These are phyloP conservation scores for Catharus minimus DNA, from an alignment of 2,113 vertebrate species.

Conservation along the genomic window DNA sequence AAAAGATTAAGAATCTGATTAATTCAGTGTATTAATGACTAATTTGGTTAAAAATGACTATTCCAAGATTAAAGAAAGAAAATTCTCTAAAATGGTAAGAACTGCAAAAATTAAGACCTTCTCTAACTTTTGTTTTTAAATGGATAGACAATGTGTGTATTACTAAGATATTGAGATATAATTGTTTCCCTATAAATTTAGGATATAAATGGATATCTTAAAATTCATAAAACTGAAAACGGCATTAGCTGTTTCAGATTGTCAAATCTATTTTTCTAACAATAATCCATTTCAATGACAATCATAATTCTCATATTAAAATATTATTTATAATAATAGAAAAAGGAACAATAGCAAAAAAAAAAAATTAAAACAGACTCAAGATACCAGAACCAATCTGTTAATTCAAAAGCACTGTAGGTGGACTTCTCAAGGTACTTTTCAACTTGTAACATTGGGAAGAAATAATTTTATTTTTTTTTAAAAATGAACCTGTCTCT, in stretches of 20 bases:
- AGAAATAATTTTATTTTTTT: background rate
- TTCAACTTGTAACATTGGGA: background rate
- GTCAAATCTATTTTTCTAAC: background rate
- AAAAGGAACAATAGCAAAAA: background rate
- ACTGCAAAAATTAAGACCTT: background rate
- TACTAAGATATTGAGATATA: background rate
- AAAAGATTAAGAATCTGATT: background rate
- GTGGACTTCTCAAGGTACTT: background rate
- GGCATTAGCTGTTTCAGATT: background rate
- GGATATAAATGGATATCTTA: background rate
- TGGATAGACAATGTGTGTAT: background rate
- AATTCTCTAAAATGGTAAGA: background rate
- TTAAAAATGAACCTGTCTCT: background rate
- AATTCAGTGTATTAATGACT: background rate
- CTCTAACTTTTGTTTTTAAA: background rate
- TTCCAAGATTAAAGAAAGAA: background rate
- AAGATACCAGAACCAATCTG: background rate
- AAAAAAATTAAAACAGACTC: background rate
- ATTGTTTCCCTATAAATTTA: background rate
- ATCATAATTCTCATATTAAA: background rate
- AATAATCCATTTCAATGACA: background rate
- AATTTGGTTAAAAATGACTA: background rate
- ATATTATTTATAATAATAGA: background rate
- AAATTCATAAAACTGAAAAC: background rate
- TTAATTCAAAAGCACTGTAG: background rate